Conservation (phyloP, 2,888 invertebrate species). For the Oeneis ivallda region DNA sequence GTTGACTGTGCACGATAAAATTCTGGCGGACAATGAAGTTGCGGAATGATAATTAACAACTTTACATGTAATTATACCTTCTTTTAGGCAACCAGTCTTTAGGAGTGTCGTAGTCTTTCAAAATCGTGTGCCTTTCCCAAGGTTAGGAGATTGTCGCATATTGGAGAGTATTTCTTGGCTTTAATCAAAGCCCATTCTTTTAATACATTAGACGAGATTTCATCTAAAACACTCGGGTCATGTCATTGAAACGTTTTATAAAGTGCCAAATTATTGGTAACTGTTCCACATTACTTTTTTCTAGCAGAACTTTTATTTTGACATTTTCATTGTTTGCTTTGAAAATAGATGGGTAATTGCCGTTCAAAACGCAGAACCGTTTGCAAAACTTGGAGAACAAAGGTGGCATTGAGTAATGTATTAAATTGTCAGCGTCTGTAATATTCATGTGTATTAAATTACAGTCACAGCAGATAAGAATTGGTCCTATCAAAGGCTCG, state of each 20-base stretch:
- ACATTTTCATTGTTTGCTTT: conserved; percentile 49
- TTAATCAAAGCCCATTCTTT: conserved; percentile 66
- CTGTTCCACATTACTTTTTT: conserved; percentile 81
- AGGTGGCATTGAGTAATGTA: conserved; percentile 87
- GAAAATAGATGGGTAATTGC: conserved; percentile 80
- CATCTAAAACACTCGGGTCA: conserved; percentile 58
- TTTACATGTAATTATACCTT: conserved; percentile 81
- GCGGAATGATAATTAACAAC: conserved; percentile 82
- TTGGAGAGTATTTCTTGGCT: conserved; percentile 61
- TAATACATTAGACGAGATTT: conserved; percentile 58
- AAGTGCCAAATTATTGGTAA: conserved; percentile 83
- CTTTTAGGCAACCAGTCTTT: conserved; percentile 75
- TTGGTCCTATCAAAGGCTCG: conserved; percentile 67
- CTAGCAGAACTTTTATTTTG: conserved; percentile 80
- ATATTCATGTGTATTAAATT: conserved; percentile 83
- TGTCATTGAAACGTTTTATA: conserved; percentile 73
- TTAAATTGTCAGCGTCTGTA: conserved; percentile 83
- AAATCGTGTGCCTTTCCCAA: conserved; percentile 84
- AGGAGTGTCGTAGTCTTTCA: conserved; percentile 78
- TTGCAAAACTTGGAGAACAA: conserved; percentile 85
- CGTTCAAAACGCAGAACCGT: conserved; percentile 85
- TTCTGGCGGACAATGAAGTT: conserved; percentile 82
- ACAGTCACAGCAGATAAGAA: conserved; percentile 86
- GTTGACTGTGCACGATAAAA: conserved; percentile 52
- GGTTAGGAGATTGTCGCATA: conserved; percentile 84